phyloP scores from a whole-genome alignment of 2,888 invertebrate species.

The Drosophila emarginata region DNA sequence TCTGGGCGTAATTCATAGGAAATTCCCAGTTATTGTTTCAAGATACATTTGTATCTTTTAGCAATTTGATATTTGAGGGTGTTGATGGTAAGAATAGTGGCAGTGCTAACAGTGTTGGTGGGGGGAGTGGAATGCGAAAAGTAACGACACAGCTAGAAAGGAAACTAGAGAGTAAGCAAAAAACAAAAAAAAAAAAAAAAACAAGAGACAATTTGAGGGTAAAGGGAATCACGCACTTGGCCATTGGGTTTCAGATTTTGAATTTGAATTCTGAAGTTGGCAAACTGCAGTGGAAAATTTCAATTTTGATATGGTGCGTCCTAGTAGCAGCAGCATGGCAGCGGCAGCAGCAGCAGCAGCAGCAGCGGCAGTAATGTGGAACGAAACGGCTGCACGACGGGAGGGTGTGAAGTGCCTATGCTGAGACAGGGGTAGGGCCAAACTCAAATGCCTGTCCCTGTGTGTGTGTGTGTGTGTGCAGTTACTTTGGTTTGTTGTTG shows the following conservation, averaged over 20 bases:
- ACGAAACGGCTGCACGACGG: slow-evolving; percentile 55
- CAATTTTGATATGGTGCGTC: slow-evolving; percentile 69
- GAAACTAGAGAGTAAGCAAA: neutral
- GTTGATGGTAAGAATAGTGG: neutral
- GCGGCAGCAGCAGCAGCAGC: slow-evolving; percentile 28
- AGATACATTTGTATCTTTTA: slow-evolving; percentile 19
- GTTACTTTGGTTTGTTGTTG: slow-evolving; percentile 25
- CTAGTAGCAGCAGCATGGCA: slow-evolving; percentile 37
- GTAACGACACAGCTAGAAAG: neutral
- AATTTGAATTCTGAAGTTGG: slow-evolving; percentile 56
- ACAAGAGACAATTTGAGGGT: neutral
- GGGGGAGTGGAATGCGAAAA: neutral
- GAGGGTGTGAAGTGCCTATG: slow-evolving; percentile 54
- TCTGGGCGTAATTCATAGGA: slow-evolving; percentile 3
- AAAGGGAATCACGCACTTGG: slow-evolving; percentile 3
- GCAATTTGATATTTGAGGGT: slow-evolving; percentile 8
- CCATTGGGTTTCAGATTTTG: slow-evolving; percentile 38
- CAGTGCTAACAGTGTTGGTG: neutral
- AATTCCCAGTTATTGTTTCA: slow-evolving; percentile 4
- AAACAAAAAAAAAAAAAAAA: neutral
- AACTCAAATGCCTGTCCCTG: neutral
- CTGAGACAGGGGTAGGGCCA: neutral
- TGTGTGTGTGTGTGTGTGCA: slow-evolving; percentile 3
- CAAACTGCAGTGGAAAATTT: slow-evolving; percentile 72
- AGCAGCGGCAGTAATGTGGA: slow-evolving; percentile 65